Evolutionary conservation across 2,888 invertebrate genomes (phyloP).

Genomic region (Philaethria dido): DNA sequence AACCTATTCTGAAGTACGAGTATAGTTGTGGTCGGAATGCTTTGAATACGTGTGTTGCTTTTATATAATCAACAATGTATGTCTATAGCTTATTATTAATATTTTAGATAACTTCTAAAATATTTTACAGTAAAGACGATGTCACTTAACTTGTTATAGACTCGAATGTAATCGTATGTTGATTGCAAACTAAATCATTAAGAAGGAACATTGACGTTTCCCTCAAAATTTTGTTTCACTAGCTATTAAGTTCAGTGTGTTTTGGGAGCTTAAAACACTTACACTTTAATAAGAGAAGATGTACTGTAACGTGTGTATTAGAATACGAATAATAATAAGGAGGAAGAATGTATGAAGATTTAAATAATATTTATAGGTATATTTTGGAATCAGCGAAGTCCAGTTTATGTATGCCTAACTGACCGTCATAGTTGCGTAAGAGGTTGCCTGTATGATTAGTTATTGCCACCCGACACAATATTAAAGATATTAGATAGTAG

Average conservation of each 20-base stretch:
- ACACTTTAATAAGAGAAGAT: not conserved
- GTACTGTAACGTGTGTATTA: not conserved
- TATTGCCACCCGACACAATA: no score
- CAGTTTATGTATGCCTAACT: no score
- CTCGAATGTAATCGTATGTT: constrained; percentile 11
- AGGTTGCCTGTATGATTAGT: no score
- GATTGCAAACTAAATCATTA: constrained; percentile 17
- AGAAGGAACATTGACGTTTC: not conserved
- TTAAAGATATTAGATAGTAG: no score
- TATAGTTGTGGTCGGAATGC: not conserved
- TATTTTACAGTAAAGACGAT: not conserved
- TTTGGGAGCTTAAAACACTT: not conserved
- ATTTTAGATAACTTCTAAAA: no score
- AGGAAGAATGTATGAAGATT: no score
- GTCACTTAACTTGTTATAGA: constrained; percentile 25
- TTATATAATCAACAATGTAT: not conserved
- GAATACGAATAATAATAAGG: no score
- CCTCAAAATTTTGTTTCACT: no score
- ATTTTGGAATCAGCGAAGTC: no score
- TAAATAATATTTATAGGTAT: no score
- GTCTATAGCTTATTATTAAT: not conserved
- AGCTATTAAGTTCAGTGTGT: not conserved
- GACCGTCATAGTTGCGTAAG: no score
- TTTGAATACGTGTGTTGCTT: not conserved
- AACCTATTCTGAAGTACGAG: not conserved